phyloP scores from a whole-genome alignment of 2,113 vertebrate species.

The Oxygymnocypris stewartii region DNA sequence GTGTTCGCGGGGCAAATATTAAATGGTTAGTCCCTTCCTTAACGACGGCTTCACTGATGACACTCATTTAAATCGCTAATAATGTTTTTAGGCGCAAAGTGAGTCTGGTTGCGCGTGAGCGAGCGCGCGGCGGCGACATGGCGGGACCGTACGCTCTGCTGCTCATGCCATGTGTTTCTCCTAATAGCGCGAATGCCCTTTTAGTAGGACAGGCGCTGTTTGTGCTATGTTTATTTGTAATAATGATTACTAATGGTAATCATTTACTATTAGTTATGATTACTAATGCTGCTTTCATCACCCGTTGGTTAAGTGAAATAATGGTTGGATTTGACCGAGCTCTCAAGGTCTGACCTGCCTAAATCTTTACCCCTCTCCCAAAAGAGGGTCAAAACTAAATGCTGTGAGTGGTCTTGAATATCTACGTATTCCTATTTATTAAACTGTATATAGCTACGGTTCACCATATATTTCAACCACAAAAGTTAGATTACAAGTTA shows the following conservation, averaged over 20 bases:
- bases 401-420: not conserved
- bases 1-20: conserved; percentile 52
- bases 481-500: not conserved
- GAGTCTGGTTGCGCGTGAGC: conserved; percentile 21
- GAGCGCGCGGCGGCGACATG: not conserved
- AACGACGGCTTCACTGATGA: conserved; percentile 68
- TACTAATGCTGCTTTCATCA: not conserved
- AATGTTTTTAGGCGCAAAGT: conserved; percentile 59
- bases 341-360: not conserved
- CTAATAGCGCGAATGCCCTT: conserved; percentile 1
- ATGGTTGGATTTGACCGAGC: not conserved
- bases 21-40: conserved; percentile 63
- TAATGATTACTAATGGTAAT: not conserved
- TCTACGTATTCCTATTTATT: not conserved
- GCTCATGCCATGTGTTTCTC: conserved; percentile 28
- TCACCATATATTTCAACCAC: not conserved
- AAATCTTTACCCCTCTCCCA: not conserved
- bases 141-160: conserved; percentile 12
- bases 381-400: not conserved
- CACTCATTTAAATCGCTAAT: conserved; percentile 55
- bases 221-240: not conserved
- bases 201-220: not conserved
- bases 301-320: not conserved
- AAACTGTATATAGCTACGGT: not conserved
- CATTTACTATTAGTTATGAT: too few species aligned